Conservation (phyloP, 2,113 vertebrate species). For the Cnemophilus loriae region DNA sequence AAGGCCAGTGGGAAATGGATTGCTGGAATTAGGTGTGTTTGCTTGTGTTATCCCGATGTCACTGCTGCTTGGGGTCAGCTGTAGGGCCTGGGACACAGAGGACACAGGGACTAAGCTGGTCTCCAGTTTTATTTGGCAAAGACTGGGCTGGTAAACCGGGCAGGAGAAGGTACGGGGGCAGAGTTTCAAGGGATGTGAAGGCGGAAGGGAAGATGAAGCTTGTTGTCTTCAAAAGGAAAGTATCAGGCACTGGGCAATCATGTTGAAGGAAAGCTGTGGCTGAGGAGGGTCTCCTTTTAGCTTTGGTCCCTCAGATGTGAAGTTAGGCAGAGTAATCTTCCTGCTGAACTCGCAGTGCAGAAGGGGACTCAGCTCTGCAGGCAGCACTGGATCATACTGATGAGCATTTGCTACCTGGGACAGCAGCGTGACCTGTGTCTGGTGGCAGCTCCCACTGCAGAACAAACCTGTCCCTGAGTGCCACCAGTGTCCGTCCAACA, state of each 20-base stretch:
- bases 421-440: background rate
- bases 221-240: background rate
- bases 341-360: background rate
- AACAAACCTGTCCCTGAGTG: background rate
- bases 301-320: background rate
- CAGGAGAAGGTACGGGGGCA: background rate
- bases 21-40: background rate
- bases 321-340: background rate
- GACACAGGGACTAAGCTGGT: background rate
- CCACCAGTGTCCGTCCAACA: background rate
- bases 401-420: background rate
- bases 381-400: background rate
- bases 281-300: background rate
- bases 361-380: background rate
- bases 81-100: background rate
- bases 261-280: background rate
- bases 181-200: background rate
- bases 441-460: background rate
- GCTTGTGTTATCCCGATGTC: background rate
- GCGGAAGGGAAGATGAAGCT: background rate
- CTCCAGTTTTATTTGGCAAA: background rate
- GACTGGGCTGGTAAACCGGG: background rate
- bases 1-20: background rate
- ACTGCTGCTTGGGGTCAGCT: background rate
- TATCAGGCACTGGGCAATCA: fast-evolving